Base-by-base conservation (phyloP, 2,113 vertebrate species). In the Eclectus roratus region DNA sequence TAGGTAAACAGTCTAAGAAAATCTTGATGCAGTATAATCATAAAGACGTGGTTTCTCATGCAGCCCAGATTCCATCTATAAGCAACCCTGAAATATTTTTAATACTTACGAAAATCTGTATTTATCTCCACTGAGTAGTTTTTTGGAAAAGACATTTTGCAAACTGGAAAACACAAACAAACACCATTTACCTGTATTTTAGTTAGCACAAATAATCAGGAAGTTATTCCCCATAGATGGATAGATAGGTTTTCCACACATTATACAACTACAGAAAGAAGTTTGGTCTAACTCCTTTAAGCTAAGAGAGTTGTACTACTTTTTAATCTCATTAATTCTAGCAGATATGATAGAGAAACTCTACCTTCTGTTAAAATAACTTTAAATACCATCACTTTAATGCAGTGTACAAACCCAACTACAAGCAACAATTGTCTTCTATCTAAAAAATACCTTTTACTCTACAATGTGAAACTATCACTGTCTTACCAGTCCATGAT, bases 121-220 rank as follows among this genome's bases (percentile, higher is more conserved):
- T 17, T 99, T 99, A 84, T 99, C 99, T 43, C 99, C 99, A 66
- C 99, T 99, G 20, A 99, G 98, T 0, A 99, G 98, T 60, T 99
- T 99, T 93, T 99, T 99, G 23, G 99, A 99, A 91, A 99, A 99
- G 12, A 99, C 99, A 1, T 99, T 99, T 96, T 99, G 99, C 97
- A 99, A 98, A 96, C 99, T 99, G 50, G 76, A 85, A 17, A 96
- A 28, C 50, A 91, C 91, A 73, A 47, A 18, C 15, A 93, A 5
- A 33, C 3, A 64, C 3, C 3, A 60, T 52, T 81, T 73, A 86
- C 15, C 31, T 70, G 28, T 55, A 37, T 50, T 73, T 63, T 53
- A 52, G 3, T 47, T 31, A 84, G 13, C 21, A 37, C 27, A 80
- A 69, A 69, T 55, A 41, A 46, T 49, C 27, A 79, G 46, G n/a